Percentiles rank a stretch among this genome's conserved stretches.
phyloP scores from a whole-genome alignment of 2,113 vertebrate genomes.

The Natator depressus region DNA sequence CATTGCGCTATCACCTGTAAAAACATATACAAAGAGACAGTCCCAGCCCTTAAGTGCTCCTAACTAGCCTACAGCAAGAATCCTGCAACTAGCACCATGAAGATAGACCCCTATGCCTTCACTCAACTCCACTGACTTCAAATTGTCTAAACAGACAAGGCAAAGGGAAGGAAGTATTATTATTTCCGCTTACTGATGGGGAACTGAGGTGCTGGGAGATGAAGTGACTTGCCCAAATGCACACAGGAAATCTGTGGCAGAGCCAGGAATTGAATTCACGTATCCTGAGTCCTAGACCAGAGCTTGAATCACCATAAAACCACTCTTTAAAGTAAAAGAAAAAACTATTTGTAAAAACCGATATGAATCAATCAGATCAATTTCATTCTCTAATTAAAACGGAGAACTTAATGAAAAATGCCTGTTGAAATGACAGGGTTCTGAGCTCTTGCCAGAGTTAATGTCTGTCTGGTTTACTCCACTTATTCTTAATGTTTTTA shows the following conservation, averaged over 20 bases:
- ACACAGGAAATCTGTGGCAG: constrained; percentile 43
- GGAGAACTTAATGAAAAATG: background rate
- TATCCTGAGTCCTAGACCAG: background rate
- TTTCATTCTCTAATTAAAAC: background rate
- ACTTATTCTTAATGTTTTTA: background rate
- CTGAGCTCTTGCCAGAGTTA: background rate
- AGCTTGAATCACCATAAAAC: background rate
- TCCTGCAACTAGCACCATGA: constrained; percentile 8
- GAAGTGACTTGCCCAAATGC: background rate
- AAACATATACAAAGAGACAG: background rate
- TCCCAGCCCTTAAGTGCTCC: background rate
- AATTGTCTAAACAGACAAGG: constrained; percentile 47
- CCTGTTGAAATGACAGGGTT: background rate
- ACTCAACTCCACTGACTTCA: constrained; percentile 52
- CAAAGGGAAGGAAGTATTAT: constrained; percentile 53
- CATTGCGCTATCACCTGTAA: background rate
- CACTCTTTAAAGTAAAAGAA: background rate
- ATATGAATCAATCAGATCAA: constrained; percentile 5
- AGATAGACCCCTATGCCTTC: constrained; percentile 16
- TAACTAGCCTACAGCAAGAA: background rate
- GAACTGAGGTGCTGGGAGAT: background rate
- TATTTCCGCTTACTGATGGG: background rate
- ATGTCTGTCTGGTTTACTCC: background rate
- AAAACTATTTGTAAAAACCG: background rate
- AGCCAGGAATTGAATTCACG: background rate